Percentiles rank a stretch among this genome's conserved stretches.
Conservation (phyloP, 2,797 vertebrate genomes). For the Melanotaenia parkinsoni region DNA sequence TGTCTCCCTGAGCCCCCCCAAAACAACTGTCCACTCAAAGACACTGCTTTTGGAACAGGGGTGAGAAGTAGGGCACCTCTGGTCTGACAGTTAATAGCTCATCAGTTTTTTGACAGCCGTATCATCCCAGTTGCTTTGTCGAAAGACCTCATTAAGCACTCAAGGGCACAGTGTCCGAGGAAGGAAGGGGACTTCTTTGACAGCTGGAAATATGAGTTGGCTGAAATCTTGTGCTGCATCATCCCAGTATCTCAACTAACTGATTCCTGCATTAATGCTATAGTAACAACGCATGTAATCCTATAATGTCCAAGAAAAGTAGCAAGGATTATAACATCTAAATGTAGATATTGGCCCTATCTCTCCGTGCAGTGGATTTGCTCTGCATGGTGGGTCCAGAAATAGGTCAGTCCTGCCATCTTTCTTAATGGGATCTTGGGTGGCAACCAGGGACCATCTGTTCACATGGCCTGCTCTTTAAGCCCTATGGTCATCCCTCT, state of each 20-base stretch:
- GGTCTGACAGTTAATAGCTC: constrained; percentile 37
- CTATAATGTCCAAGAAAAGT: constrained; percentile 65
- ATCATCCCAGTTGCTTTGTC: constrained; percentile 51
- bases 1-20: constrained; percentile 26
- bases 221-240: constrained; percentile 25
- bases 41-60: constrained; percentile 32
- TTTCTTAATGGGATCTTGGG: constrained; percentile 83
- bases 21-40: constrained; percentile 59
- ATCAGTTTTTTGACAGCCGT: constrained; percentile 56
- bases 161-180: constrained; percentile 59
- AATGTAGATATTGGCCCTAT: constrained; percentile 56
- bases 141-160: constrained; percentile 68
- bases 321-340: constrained; percentile 59
- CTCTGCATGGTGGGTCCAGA: constrained; percentile 62
- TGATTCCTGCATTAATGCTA: constrained; percentile 51
- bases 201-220: constrained; percentile 47
- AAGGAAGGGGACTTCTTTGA: constrained; percentile 43
- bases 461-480: constrained; percentile 64
- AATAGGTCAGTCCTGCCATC: constrained; percentile 81
- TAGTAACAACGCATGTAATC: constrained; percentile 52
- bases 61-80: constrained; percentile 60
- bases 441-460: constrained; percentile 80
- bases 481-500: constrained; percentile 77
- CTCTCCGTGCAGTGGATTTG: constrained; percentile 57
- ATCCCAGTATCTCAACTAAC: constrained; percentile 28